Base-by-base conservation (phyloP, 2,888 invertebrate species). In the Tethea ocularis region DNA sequence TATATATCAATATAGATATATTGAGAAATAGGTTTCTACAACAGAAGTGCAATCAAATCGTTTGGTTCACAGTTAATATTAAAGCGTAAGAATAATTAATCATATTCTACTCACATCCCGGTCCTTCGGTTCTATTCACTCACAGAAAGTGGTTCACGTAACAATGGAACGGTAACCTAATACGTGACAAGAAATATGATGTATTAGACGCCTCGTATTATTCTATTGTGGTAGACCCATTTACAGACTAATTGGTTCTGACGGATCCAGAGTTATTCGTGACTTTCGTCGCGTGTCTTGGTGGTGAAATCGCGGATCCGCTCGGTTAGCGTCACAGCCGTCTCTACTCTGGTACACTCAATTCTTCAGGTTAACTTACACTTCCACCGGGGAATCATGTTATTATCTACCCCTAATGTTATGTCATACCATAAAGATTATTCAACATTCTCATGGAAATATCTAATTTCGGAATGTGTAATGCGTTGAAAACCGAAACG, bases 101-200 rank as follows among this genome's bases (percentile, higher is more conserved):
- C 71, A 87, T 84, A 93, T 93, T 91, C 92, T 66, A 73, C 82
- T 81, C 92, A 87, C 91, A 92, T 78, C 75, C 67, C 71, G 70
- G 80, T 86, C 83, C 84, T 85, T 81, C 80, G 82, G 78, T 79
- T 83, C 88, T 86, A 85, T 89, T 87, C 88, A 87, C 86, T 86
- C 83, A 80, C 90, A 83, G 89, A 91, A 92, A 91, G 92, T 92
- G 86, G 89, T 86, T 84, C 92, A 88, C 92, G 91, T 90, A 89
- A 91, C 89, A 89, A 90, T 85, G 87, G 88, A 89, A 89, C 91
- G 88, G 92, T 91, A 89, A 89, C 88, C 84, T 78, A 82, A 85
- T 87, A 93, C 92, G 92, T 93, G 92, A 91, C 84, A 71, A 84
- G 91, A 91, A 91, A 88, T 87, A 85, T 90, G 86, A 91, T 88